Evolutionary conservation across 2,888 invertebrate genomes (phyloP).

Genomic region (Leistus spinibarbis): DNA sequence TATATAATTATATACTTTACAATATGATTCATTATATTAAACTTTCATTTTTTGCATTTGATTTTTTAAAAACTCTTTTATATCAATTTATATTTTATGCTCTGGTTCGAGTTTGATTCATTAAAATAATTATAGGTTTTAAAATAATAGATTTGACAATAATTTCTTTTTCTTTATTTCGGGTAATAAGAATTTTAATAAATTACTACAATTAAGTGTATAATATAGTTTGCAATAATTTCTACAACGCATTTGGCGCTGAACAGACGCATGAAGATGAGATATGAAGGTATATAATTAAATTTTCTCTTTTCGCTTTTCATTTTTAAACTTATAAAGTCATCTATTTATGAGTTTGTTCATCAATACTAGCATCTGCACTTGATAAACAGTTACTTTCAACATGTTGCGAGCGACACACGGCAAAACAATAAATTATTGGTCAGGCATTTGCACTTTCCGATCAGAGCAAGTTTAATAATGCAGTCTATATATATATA

Average conservation of each 20-base stretch:
- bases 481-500: too few species aligned
- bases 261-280: neutral
- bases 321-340: neutral
- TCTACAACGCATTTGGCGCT: neutral
- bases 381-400: neutral
- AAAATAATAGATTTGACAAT: neutral
- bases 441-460: too few species aligned
- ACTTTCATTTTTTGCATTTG: neutral
- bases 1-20: neutral
- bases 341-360: neutral
- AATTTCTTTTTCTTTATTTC: neutral
- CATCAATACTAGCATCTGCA: neutral
- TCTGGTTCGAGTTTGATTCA: neutral
- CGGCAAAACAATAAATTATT: neutral
- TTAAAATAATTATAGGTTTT: neutral
- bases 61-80: neutral
- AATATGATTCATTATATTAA: neutral
- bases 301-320: conserved; percentile 5
- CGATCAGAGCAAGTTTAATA: too few species aligned
- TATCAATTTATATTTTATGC: neutral
- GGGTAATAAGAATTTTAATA: neutral
- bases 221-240: neutral
- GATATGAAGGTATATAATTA: neutral
- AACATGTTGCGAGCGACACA: neutral
- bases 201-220: neutral